Evolutionary conservation across 2,113 vertebrate genomes (phyloP), one percentile per base, ranked within the genome.

Genomic region (Laticauda laticaudata): DNA sequence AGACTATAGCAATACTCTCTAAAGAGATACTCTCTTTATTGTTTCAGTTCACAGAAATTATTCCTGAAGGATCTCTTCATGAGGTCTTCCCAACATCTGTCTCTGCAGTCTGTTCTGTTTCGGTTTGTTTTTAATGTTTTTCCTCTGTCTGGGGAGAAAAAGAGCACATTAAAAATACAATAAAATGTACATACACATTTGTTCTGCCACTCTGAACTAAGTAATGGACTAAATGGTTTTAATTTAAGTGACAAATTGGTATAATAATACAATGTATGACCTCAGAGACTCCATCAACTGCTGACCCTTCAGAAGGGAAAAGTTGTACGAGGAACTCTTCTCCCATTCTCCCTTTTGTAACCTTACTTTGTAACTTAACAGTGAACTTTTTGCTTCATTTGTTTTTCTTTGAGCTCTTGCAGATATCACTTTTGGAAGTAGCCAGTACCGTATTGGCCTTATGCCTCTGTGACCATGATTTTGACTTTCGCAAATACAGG

Each of bases 181-280:
- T 95, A 93, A 97, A 96, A 93, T 81, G 75, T 39, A 81, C 75
- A 81, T 81, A 81, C 92, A 92, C 92, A 96, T 97, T 93, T 91
- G 55, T 96, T 97, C 95, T 97, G 89, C 61, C 94, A 94, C 81
- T 92, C 56, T 91, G 94, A 89, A 95, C 93, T 94, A 97, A 97
- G 95, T 95, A 95, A 96, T 69, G 96, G 90, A 75, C 90, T 93
- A 97, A 97, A 96, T 95, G 91, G 94, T 93, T 96, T 95, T 96
- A 96, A 95, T 97, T 96, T 97, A 95, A 88, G 90, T 94, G 92
- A 96, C 91, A 96, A 96, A 96, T 95, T 95, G 94, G 54, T 94
- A 94, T 90, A 94, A 96, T 96, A 97, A 96, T 93, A 24, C 81
- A 95, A 95, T 93, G 93, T 95, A 90, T 93, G 95, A 95, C 95